phyloP scores from a whole-genome alignment of 2,888 invertebrate species.

The Lasioglossum malachurum region DNA sequence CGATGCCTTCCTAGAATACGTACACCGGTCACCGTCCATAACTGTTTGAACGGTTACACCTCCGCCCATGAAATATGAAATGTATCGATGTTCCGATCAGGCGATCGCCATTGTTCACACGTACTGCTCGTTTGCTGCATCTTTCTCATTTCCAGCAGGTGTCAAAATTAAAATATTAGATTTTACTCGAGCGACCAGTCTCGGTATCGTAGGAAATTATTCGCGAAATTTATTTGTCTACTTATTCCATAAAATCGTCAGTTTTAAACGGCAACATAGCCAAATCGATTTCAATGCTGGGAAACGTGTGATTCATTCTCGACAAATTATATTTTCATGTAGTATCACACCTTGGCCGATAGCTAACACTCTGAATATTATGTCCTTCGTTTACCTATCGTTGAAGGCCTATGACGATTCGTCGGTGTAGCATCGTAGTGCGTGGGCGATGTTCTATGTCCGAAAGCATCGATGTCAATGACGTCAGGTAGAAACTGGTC shows the following conservation, averaged over 20 bases:
- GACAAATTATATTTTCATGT: neutral
- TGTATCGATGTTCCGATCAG: neutral
- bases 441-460: neutral
- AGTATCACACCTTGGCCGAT: neutral
- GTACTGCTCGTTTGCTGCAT: neutral
- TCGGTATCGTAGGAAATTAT: too few species aligned
- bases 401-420: neutral
- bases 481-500: neutral
- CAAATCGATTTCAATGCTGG: neutral
- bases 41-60: neutral
- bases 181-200: neutral
- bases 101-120: neutral
- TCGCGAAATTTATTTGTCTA: neutral
- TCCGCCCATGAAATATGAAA: neutral
- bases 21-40: neutral
- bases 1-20: constrained; percentile 46
- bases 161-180: neutral
- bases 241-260: neutral
- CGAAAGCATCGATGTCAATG: neutral
- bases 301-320: neutral
- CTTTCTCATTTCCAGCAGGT: neutral
- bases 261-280: neutral
- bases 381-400: neutral
- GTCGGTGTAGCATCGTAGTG: neutral
- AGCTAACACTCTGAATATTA: neutral